Evolutionary conservation across 35 echinoderm and acorn worm species (phyloP).

Genomic region (Heliocidaris tuberculata): DNA sequence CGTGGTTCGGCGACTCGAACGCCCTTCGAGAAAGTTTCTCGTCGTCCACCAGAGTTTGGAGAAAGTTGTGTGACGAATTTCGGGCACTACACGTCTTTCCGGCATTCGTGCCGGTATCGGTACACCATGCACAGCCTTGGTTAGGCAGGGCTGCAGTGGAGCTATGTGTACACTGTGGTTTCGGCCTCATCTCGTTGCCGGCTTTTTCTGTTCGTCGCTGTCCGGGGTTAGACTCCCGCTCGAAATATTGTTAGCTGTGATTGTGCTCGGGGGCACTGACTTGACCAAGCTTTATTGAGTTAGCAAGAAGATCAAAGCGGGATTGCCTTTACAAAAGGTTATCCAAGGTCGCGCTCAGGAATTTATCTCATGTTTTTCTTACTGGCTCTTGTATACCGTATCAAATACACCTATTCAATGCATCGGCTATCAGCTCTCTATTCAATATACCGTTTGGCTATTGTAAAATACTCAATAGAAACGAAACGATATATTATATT

Average conservation of each 20-base stretch:
- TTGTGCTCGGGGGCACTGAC: background rate
- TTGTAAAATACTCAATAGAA: background rate
- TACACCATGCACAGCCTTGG: background rate
- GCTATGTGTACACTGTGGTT: background rate
- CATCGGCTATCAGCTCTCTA: background rate
- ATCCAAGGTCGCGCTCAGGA: background rate
- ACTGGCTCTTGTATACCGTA: background rate
- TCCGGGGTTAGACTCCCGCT: background rate
- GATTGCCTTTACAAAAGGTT: slow-evolving; percentile 28
- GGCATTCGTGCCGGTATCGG: slow-evolving; percentile 5
- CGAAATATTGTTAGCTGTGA: slow-evolving; percentile 24
- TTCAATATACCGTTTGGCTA: background rate
- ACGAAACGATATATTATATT: background rate
- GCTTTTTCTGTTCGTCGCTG: background rate
- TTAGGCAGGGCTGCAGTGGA: background rate
- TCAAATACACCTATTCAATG: background rate
- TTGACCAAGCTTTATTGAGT: slow-evolving; percentile 1
- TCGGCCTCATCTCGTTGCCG: background rate
- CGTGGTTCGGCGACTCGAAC: background rate
- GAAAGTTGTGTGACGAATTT: slow-evolving; percentile 34
- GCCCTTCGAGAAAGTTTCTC: slow-evolving; percentile 3
- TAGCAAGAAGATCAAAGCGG: background rate
- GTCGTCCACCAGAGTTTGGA: background rate
- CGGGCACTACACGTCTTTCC: slow-evolving; percentile 31
- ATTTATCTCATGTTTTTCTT: background rate